These are phyloP conservation scores for Trachymyrmex cornetzi DNA, from an alignment of 1,140 invertebrate genomes.

Conservation along the genomic window DNA sequence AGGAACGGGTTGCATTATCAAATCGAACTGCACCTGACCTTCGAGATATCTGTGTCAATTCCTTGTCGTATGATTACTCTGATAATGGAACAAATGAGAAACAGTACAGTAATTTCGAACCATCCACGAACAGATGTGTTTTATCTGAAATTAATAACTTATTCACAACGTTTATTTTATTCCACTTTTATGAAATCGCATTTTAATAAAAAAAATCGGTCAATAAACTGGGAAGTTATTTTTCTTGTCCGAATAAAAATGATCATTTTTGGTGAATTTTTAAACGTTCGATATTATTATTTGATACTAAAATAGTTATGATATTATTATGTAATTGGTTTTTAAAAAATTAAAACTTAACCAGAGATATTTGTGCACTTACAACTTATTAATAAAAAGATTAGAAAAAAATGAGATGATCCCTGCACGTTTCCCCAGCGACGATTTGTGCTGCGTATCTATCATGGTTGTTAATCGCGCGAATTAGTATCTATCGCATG, in stretches of 20 bases:
- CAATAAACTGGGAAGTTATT: background rate
- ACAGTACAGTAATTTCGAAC: background rate
- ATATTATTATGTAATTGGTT: background rate
- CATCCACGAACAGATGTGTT: background rate
- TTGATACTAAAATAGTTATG: background rate
- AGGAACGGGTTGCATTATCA: background rate
- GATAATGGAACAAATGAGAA: constrained; percentile 6
- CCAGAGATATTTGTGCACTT: background rate
- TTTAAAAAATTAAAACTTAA: background rate
- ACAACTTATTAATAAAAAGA: background rate
- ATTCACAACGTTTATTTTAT: background rate
- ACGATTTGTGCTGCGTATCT: background rate
- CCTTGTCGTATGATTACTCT: background rate
- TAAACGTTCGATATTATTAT: background rate
- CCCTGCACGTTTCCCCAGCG: background rate
- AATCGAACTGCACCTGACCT: background rate
- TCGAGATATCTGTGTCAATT: constrained; percentile 24
- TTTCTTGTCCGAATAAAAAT: background rate
- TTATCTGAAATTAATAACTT: constrained; percentile 7
- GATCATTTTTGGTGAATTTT: background rate
- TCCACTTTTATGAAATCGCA: background rate
- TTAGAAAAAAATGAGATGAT: background rate
- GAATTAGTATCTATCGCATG: constrained; percentile 10
- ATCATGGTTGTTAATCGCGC: constrained; percentile 20
- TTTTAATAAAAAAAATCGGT: background rate